These are phyloP conservation scores for Stomorhina lunata DNA, from an alignment of 2,888 invertebrate genomes.

Conservation along the genomic window DNA sequence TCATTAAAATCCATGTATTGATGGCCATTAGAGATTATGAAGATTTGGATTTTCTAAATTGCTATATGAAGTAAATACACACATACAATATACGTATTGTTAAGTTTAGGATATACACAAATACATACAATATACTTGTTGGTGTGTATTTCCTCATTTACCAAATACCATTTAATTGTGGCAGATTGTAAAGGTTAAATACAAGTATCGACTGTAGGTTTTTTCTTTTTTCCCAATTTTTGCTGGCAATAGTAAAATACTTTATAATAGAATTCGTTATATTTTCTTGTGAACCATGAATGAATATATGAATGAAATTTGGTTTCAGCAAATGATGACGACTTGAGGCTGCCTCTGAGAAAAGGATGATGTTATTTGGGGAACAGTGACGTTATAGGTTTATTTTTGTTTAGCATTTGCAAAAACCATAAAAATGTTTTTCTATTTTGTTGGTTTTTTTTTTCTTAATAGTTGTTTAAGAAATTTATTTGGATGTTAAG, in stretches of 20 bases:
- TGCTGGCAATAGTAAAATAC: not conserved
- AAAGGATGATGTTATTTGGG: not conserved
- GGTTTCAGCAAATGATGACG: not conserved
- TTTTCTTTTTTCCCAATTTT: not conserved
- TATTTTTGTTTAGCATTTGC: not conserved
- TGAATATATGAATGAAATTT: constrained; percentile 18
- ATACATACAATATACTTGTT: too few species aligned
- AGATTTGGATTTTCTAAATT: not conserved
- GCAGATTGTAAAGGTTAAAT: constrained; percentile 15
- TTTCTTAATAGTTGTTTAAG: not conserved
- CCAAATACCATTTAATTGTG: not conserved
- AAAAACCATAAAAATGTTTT: not conserved
- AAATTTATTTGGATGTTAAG: constrained; percentile 32
- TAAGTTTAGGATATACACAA: too few species aligned
- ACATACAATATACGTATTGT: too few species aligned
- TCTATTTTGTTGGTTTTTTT: not conserved
- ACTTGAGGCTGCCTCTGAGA: not conserved
- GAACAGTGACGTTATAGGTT: constrained; percentile 35
- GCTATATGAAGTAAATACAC: too few species aligned
- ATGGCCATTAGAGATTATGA: not conserved
- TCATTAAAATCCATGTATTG: constrained; percentile 2
- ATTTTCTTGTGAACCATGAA: not conserved
- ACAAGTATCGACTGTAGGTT: not conserved
- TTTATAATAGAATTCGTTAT: not conserved
- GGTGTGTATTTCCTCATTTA: not conserved